These are phyloP conservation scores for mouse (Mus musculus) DNA, from an alignment of 2,113 vertebrate genomes.

Conservation along the genomic window GRCm39 chr11:21665501-21666000, in stretches of 20 bases:
- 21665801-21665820: conserved; percentile 39
- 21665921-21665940: conserved; percentile 11
- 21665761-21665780: conserved; percentile 17
- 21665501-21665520: background rate
- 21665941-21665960: conserved; percentile 21
- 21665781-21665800: background rate
- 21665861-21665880: background rate
- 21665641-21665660: background rate
- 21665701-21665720: background rate
- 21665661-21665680: background rate
- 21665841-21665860: background rate
- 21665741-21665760: background rate
- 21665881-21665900: conserved; percentile 13
- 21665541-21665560: background rate
- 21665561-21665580: background rate
- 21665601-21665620: conserved; percentile 16
- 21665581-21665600: background rate
- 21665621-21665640: background rate
- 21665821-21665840: background rate
- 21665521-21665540: background rate
- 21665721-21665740: background rate
- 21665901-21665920: background rate
- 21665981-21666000: background rate
- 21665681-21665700: background rate
- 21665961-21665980: conserved; percentile 44